Base-by-base conservation (phyloP, 2,888 invertebrate genomes). In the Odontomyia ornata region DNA sequence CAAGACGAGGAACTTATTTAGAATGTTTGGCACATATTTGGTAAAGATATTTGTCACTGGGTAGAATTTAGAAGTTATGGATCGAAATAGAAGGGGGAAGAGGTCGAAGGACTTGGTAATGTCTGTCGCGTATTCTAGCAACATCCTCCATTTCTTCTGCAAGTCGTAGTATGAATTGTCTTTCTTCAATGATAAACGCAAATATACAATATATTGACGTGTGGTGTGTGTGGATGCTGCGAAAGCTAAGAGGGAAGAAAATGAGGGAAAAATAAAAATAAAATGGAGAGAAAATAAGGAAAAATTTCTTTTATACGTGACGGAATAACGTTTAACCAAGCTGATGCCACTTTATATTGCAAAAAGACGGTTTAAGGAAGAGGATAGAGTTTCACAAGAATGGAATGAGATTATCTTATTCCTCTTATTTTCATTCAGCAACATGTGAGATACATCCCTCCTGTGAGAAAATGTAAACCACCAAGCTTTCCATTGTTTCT, bases 301-400 rank as follows among this genome's bases (percentile, higher is more conserved):
- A 77, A 77, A 77, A 77, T 77, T 77, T 71, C 56, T 77, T 79
- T 76, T 79, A 76, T 77, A 79, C 79, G 79, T 79, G 79, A 79
- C 73, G 62, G 73, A 60, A 62, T 72, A 67, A 77, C 77, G 60
- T 77, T 78, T 73, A 76, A 76, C 67, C 76, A 76, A 78, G 65
- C 78, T 75, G 73, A 65, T 73, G n/a, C 73, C 60, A 57, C 36
- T 73, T 43, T 43, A 36, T 36, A 9, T 36, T 36, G 36, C 36
- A 36, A 36, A 9, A 9, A 36, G 36, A 36, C 9, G 36, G 36
- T 36, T 3, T 3, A 36, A 9, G 36, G 36, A 36, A 36, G 5
- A 9, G 3, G 5, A 36, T 3, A 36, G 36, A 5, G 36, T 36
- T 36, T 9, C 3, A 9, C 9, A 36, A 9, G 36, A 36, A 5